Evolutionary conservation across 2,797 vertebrate genomes (phyloP), one percentile per base, ranked within the genome.

Genomic region (Erpetoichthys calabaricus): DNA sequence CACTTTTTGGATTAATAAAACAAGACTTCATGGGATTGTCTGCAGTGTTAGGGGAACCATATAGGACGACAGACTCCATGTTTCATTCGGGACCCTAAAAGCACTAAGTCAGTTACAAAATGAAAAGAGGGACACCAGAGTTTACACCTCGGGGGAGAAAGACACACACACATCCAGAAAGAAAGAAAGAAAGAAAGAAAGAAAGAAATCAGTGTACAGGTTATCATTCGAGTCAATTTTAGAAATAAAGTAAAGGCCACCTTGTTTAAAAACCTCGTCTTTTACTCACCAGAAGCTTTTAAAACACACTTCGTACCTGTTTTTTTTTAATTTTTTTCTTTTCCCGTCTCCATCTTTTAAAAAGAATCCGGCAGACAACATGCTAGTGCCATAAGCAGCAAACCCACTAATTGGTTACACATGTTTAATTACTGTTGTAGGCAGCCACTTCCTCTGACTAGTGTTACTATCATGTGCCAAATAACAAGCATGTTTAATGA

Each of bases 371-470:
- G 86, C 81, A 90, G 92, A 97, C 94, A 87, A 89, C 84, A 93
- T 87, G 86, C 86, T 87, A 88, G 85, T 76, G 75, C 83, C 79
- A 80, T 84, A 73, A 25, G 84, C 85, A 87, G 87, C 83, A 85
- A 86, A 77, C 83, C 83, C 81, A 79, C 83, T 92, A 92, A 96
- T 92, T 91, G 90, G 91, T 89, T 90, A 88, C 90, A 94, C 86
- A 89, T 94, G 92, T 92, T 94, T 95, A 92, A 93, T 94, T 90
- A 92, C 86, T 89, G 86, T 87, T 87, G 86, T 84, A 89, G 79
- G 85, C 89, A 88, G 86, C 83, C 78, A 89, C 91, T 91, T 95
- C 89, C 90, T 89, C 82, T 85, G 83, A 81, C 82, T 86, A 63
- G 68, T 64, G 69, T 79, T 83, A 83, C 83, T 85, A 83, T 87